Evolutionary conservation across 2,113 vertebrate genomes (phyloP), one percentile per base, ranked within the genome.

Genomic region (Taxidea taxus): DNA sequence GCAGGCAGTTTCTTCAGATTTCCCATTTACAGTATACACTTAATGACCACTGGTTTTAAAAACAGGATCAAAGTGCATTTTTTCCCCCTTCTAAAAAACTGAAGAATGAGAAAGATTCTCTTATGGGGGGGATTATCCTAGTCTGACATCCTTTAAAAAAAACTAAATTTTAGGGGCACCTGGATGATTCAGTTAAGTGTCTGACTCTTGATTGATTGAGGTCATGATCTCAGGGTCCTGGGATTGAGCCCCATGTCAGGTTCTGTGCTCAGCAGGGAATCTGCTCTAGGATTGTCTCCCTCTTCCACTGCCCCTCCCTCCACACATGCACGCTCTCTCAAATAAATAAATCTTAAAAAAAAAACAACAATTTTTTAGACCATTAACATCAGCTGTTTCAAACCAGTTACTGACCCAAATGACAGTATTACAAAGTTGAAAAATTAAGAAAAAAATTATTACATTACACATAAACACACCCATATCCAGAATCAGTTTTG

Each of bases 401-500:
- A 95, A 96, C 21, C n/a, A 85, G 49, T 91, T 91, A 95, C 3
- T 90, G 29, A 96, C 49, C 54, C 70, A 94, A 77, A 74, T 66
- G 9, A 78, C 9, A 44, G 11, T 68, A 89, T 56, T 34, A 93
- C 13, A 84, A 75, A 93, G 58, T 25, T 85, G 51, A 66, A 94
- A 95, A 91, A 80, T 42, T 29, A 80, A 60, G 4, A 84, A 83
- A 72, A 68, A 95, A 96, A 85, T 25, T 58, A 93, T 25, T 77
- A 8, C 42, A 92, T 83, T 34, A 94, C 29, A 83, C 29, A 78
- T 23, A 94, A 89, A 95, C 34, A 97, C 13, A 29, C 42, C 29
- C 31, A 94, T 14, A 91, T 25, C 47, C 58, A 90, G 56, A 96
- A 96, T 2, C 68, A 18, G 58, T 72, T 80, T 89, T 3, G 93